phyloP scores from a whole-genome alignment of 2,888 invertebrate genomes.

The Tinea semifulvella region DNA sequence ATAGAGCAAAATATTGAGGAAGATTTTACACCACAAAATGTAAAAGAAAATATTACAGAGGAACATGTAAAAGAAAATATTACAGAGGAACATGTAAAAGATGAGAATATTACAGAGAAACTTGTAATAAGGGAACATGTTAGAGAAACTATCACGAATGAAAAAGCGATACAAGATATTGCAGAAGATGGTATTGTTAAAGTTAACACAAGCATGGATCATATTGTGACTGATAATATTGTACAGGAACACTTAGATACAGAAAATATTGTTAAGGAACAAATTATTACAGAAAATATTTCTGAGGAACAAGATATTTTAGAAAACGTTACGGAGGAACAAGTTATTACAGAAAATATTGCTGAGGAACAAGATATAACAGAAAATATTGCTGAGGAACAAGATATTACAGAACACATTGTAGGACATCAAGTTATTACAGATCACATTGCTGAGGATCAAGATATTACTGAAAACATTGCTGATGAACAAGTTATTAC shows the following conservation, averaged over 20 bases:
- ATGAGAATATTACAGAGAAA: constrained; percentile 17
- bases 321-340: neutral
- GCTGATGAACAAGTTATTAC: too few relatives aligned
- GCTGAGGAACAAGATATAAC: neutral
- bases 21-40: neutral
- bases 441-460: neutral
- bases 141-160: constrained; percentile 27
- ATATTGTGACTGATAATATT: neutral
- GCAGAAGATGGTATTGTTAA: constrained; percentile 10
- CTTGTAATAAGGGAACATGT: constrained; percentile 29
- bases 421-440: neutral
- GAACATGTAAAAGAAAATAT: constrained; percentile 16
- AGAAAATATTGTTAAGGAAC: neutral
- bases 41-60: neutral
- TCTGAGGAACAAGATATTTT: too few relatives aligned
- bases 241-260: neutral
- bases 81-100: constrained; percentile 16
- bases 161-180: constrained; percentile 22
- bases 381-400: too few relatives aligned
- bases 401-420: neutral
- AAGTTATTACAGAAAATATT: neutral
- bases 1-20: too few relatives aligned
- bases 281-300: neutral
- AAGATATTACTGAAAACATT: too few relatives aligned
- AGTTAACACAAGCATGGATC: neutral